Evolutionary conservation across 2,888 invertebrate species (phyloP), one percentile per base, ranked within the genome.

Genomic region (Argyresthia albistria): DNA sequence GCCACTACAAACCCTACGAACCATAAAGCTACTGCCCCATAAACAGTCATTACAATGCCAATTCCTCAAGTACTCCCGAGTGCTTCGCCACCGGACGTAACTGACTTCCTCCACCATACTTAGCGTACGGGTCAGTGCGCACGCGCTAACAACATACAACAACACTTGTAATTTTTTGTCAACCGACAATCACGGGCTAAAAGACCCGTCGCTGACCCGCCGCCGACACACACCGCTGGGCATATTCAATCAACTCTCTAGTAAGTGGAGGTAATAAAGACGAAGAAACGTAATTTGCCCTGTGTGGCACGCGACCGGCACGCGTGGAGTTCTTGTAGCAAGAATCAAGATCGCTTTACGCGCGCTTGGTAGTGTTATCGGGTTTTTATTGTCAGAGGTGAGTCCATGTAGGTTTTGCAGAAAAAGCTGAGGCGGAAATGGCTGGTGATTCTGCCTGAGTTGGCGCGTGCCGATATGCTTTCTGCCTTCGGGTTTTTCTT

Each of bases 201-300:
- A 37, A 48, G 48, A 36, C 48, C 48, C 14, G 9, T 37, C 12
- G 43, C 11, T 52, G 52, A 52, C 46, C 52, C 25, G 43, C 10
- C 9, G 16, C 37, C 52, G 50, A 50, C 25, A 11, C 46, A 43
- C 16, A 37, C 46, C n/a, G 52, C 52, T 52, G 52, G n/a, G 15
- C 46, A 14, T 46, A 46, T 39, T 52, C 46, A 52, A 50, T 55
- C 15, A 53, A n/a, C 14, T 51, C 62, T 73, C 73, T 82, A 83
- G 83, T 82, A 80, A 81, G 79, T 71, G 67, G 70, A 73, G 71
- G 77, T 76, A 78, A 80, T 80, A 80, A 75, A 80, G 80, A 73
- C 73, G 72, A 77, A 75, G 76, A 76, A 73, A 73, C 78, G 77
- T 83, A 83, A 86, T 84, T 25, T 80, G 80, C 75, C 65, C 25